A percentile compares a stretch with the other conserved stretches of the same genome.
These are phyloP conservation scores for Hirtodrosophila duncani DNA, from an alignment of 2,888 invertebrate genomes.

Conservation along the genomic window DNA sequence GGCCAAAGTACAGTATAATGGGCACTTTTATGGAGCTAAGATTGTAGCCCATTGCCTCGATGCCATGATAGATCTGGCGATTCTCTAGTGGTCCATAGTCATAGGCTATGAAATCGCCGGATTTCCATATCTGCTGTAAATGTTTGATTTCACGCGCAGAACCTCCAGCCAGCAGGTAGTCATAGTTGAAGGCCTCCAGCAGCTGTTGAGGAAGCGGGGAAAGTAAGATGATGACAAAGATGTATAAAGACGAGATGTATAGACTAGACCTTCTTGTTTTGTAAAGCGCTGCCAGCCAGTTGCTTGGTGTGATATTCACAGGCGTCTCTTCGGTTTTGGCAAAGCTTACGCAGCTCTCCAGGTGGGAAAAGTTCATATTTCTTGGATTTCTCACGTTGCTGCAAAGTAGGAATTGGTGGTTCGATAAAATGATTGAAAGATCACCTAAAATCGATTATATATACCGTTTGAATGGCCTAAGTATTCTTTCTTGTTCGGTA, in stretches of 20 bases:
- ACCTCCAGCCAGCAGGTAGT: conserved; percentile 66
- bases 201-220: conserved; percentile 31
- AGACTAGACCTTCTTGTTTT: conserved; percentile 42
- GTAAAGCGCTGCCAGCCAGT: conserved; percentile 48
- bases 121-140: conserved; percentile 69
- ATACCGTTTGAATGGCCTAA: not conserved
- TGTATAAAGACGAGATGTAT: not conserved
- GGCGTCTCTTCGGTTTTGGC: conserved; percentile 36
- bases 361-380: conserved; percentile 48
- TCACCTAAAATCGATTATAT: not conserved
- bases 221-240: not conserved
- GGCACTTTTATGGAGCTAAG: conserved; percentile 58
- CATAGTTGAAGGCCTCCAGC: conserved; percentile 64
- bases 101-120: conserved; percentile 73
- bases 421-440: not conserved
- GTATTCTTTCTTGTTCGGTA: too few species aligned
- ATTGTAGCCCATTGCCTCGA: conserved; percentile 63
- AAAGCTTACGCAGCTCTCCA: conserved; percentile 43
- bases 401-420: not conserved
- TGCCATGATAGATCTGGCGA: conserved; percentile 48
- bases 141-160: conserved; percentile 67
- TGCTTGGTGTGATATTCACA: conserved; percentile 52
- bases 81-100: conserved; percentile 70
- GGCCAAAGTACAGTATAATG: conserved; percentile 66
- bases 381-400: conserved; percentile 43